Percentiles rank a stretch among this genome's conserved stretches.
phyloP scores from a whole-genome alignment of 2,888 invertebrate species.

The Cataglyphis cursor region DNA sequence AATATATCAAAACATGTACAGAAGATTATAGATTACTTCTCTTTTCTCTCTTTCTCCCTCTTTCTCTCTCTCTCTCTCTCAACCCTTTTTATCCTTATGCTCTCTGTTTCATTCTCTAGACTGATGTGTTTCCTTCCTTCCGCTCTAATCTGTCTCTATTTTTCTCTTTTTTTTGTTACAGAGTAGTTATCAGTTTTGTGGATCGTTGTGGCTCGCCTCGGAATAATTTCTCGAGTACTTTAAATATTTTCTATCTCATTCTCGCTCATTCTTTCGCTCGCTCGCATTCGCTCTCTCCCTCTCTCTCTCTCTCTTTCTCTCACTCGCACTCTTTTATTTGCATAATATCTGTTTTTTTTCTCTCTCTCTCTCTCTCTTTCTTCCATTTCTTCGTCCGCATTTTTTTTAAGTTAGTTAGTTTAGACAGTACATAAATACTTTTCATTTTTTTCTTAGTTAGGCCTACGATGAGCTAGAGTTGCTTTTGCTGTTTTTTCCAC shows the following conservation, averaged over 20 bases:
- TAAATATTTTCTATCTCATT: conserved; percentile 63
- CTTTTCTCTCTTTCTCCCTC: conserved; percentile 56
- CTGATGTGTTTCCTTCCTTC: conserved; percentile 38
- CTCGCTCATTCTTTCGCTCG: conserved; percentile 34
- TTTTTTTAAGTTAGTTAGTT: conserved; percentile 80
- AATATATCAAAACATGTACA: conserved; percentile 85
- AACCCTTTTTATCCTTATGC: conserved; percentile 36
- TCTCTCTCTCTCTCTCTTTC: conserved; percentile 38
- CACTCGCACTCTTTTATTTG: conserved; percentile 55
- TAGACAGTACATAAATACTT: conserved; percentile 84
- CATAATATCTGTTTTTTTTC: conserved; percentile 52
- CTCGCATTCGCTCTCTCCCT: conserved; percentile 30
- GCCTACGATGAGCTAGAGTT: conserved; percentile 86
- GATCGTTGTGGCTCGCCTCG: conserved; percentile 80
- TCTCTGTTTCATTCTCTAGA: conserved; percentile 59
- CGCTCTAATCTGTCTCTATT: conserved; percentile 39
- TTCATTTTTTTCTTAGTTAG: conserved; percentile 81
- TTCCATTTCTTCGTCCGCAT: conserved; percentile 73
- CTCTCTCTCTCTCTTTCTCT: conserved; percentile 27
- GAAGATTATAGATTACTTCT: conserved; percentile 85
- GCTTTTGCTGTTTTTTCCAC: conserved; percentile 58
- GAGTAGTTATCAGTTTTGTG: conserved; percentile 67
- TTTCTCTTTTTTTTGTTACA: conserved; percentile 62
- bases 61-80: conserved; percentile 50
- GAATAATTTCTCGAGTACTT: conserved; percentile 73